Evolutionary conservation across 1,140 invertebrate species (phyloP).

Genomic region (Microplitis demolitor): DNA sequence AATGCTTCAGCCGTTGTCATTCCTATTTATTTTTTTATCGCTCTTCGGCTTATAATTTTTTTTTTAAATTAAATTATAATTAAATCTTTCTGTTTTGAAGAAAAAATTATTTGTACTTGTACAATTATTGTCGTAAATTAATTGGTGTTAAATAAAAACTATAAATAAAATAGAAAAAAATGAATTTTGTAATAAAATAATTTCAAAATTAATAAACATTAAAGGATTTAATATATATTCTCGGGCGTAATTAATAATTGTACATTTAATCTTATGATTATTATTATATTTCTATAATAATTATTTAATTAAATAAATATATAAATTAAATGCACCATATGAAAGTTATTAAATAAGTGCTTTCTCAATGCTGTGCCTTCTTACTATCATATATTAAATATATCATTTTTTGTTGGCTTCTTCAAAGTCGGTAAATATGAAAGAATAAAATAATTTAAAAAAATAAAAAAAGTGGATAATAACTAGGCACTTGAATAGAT

Average conservation of each 20-base stretch:
- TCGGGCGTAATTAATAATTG: no score
- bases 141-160: not conserved
- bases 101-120: not conserved
- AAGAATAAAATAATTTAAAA: not conserved
- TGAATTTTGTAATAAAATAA: not conserved
- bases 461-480: conserved; percentile 2
- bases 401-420: conserved; percentile 12
- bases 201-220: not conserved
- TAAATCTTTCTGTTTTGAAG: not conserved
- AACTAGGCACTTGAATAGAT: conserved; percentile 13
- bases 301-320: conserved; percentile 17
- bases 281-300: conserved; percentile 10
- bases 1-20: conserved; percentile 8
- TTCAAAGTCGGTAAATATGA: not conserved
- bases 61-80: not conserved
- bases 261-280: not conserved
- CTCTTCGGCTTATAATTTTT: not conserved
- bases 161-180: not conserved
- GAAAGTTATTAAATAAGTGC: conserved; percentile 46
- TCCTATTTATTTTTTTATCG: not conserved
- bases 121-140: not conserved
- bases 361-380: conserved; percentile 56
- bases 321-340: conserved; percentile 42
- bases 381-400: conserved; percentile 36
- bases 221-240: no score